phyloP scores from a whole-genome alignment of 2,113 vertebrate species.

The Myanophis thanlyinensis region DNA sequence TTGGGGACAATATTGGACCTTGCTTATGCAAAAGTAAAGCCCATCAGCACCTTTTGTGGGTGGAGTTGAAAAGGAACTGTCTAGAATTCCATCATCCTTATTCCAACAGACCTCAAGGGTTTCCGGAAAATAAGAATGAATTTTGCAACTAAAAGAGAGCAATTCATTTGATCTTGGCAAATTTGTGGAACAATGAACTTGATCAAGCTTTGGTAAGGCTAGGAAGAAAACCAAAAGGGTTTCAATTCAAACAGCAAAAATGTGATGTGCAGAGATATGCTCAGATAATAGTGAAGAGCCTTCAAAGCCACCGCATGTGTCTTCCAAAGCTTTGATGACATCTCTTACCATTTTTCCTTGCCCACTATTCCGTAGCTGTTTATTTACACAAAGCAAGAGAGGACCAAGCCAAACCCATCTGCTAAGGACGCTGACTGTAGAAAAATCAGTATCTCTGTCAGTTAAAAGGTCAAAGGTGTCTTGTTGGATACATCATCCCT shows the following conservation, averaged over 20 bases:
- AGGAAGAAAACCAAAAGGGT: neutral
- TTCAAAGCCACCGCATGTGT: neutral
- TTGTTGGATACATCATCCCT: neutral
- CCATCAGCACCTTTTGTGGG: neutral
- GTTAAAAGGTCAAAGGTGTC: neutral
- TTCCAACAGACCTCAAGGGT: neutral
- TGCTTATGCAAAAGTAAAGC: constrained; percentile 1
- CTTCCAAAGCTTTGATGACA: neutral
- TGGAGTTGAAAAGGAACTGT: neutral
- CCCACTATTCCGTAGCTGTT: neutral
- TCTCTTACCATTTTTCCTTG: neutral
- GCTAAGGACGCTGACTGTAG: neutral
- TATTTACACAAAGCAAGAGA: neutral
- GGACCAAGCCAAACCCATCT: neutral
- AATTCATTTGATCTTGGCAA: neutral
- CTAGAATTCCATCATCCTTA: neutral
- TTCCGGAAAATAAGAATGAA: constrained; percentile 20
- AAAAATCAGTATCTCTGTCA: neutral
- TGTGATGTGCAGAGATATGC: neutral
- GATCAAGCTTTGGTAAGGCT: constrained; percentile 1
- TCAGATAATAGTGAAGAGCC: neutral
- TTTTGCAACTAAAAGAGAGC: constrained; percentile 4
- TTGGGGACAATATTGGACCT: neutral
- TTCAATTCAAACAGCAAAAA: neutral
- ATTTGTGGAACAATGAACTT: neutral